These are phyloP conservation scores for Neomonachus schauinslandi DNA, from an alignment of 2,113 vertebrate species.

Conservation along the genomic window DNA sequence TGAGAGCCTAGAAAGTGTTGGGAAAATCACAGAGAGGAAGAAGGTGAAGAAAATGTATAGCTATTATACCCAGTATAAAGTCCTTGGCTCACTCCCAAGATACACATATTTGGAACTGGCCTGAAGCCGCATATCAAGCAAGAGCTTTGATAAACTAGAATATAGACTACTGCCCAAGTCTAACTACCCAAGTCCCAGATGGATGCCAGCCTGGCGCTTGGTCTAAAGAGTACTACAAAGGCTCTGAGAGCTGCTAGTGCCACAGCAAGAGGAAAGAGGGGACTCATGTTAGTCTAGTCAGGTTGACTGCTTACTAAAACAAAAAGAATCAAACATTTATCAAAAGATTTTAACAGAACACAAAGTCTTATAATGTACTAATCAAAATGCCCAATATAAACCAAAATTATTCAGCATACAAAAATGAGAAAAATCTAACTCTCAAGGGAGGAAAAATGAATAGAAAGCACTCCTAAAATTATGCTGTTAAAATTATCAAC, in stretches of 20 bases:
- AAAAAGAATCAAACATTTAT: neutral
- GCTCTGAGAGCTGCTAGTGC: neutral
- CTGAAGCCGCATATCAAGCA: neutral
- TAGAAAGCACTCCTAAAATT: neutral
- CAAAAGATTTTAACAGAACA: neutral
- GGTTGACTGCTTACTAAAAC: neutral
- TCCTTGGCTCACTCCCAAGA: neutral
- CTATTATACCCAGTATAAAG: neutral
- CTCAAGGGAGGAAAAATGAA: neutral
- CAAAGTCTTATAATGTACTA: neutral
- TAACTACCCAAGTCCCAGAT: neutral
- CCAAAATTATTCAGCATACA: neutral
- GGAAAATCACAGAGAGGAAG: neutral
- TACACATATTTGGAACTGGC: neutral
- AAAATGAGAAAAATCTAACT: neutral
- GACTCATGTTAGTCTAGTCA: neutral
- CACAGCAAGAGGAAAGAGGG: neutral
- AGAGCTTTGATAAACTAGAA: neutral
- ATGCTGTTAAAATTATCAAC: neutral
- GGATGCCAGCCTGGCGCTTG: neutral
- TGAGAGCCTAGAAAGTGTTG: neutral
- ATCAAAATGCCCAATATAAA: neutral
- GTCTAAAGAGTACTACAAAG: neutral
- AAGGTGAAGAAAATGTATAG: neutral
- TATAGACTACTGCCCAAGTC: neutral